Evolutionary conservation across 2,797 vertebrate species (phyloP).

Genomic region (Neostethus bicornis): DNA sequence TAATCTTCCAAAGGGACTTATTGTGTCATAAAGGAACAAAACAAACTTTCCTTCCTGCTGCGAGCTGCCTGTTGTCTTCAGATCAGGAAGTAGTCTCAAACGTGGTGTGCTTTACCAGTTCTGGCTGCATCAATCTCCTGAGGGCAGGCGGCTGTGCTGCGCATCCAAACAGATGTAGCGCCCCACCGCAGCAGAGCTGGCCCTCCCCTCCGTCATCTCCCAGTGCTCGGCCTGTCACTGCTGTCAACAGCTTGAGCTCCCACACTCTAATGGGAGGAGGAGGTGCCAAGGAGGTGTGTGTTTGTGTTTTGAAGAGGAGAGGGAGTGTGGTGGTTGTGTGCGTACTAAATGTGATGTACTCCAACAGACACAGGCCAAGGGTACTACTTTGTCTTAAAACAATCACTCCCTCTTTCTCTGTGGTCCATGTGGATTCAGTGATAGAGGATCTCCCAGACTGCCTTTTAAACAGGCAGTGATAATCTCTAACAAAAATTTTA

Average conservation of each 20-base stretch:
- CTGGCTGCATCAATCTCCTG: constrained; percentile 32
- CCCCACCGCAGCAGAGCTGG: constrained; percentile 13
- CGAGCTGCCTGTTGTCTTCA: constrained; percentile 38
- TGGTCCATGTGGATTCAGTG: constrained; percentile 33
- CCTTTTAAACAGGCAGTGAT: constrained; percentile 38
- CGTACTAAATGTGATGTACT: constrained; percentile 38
- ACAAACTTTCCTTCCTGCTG: constrained; percentile 14
- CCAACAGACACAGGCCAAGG: constrained; percentile 53
- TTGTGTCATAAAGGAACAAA: constrained; percentile 8
- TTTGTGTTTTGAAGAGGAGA: too few relatives aligned
- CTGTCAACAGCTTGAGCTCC: constrained; percentile 63
- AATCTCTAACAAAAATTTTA: constrained; percentile 43
- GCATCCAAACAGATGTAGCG: constrained; percentile 58
- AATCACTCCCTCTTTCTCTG: constrained; percentile 7
- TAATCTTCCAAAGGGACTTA: constrained; percentile 20
- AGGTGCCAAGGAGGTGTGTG: constrained; percentile 24
- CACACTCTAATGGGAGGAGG: constrained; percentile 55
- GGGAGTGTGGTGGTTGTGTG: constrained; percentile 21
- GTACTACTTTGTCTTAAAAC: constrained; percentile 7
- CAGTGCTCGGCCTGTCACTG: constrained; percentile 50
- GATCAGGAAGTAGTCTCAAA: constrained; percentile 37
- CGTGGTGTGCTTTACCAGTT: constrained; percentile 15
- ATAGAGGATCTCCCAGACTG: too few relatives aligned
- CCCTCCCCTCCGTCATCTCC: constrained; percentile 17
- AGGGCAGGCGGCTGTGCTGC: constrained; percentile 33